These are phyloP conservation scores for Neodiprion pinetum DNA, from an alignment of 1,140 invertebrate species.

Conservation along the genomic window DNA sequence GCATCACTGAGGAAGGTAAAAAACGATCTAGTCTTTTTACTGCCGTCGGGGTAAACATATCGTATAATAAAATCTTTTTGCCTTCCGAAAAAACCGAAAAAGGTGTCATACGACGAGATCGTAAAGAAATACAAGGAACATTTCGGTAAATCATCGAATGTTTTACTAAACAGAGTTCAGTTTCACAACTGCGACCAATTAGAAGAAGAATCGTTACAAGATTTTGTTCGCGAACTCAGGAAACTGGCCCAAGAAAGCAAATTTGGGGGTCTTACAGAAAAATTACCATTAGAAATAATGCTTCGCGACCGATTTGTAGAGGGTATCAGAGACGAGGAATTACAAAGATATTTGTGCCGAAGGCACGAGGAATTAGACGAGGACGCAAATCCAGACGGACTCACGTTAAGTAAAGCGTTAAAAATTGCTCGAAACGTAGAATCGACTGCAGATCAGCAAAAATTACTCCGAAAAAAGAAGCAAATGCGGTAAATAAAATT, in stretches of 20 bases:
- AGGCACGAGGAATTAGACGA: slow-evolving; percentile 6
- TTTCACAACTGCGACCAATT: slow-evolving; percentile 10
- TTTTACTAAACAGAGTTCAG: background rate
- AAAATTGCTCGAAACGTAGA: slow-evolving; percentile 13
- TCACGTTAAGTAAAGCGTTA: slow-evolving; percentile 6
- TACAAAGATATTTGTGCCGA: slow-evolving; percentile 17
- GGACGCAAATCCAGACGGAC: slow-evolving; percentile 8
- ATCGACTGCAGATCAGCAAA: slow-evolving; percentile 13
- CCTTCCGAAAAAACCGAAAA: background rate
- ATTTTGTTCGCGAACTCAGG: slow-evolving; percentile 16
- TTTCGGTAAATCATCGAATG: slow-evolving; percentile 2
- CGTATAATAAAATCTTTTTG: slow-evolving; percentile 11
- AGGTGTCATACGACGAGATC: background rate
- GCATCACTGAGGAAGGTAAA: background rate
- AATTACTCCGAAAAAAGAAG: background rate
- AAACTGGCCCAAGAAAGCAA: slow-evolving; percentile 13
- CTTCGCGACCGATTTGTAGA: slow-evolving; percentile 12
- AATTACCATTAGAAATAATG: slow-evolving; percentile 15
- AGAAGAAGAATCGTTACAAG: slow-evolving; percentile 9
- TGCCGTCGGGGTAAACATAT: slow-evolving; percentile 8
- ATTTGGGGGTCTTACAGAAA: slow-evolving; percentile 6
- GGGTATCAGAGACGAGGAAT: slow-evolving; percentile 12
- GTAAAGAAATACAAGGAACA: slow-evolving; percentile 10
- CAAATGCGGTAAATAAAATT: slow-evolving; percentile 2
- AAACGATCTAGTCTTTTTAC: slow-evolving; percentile 9